These are phyloP conservation scores for Hedya salicella DNA, from an alignment of 2,888 invertebrate species.

Conservation along the genomic window DNA sequence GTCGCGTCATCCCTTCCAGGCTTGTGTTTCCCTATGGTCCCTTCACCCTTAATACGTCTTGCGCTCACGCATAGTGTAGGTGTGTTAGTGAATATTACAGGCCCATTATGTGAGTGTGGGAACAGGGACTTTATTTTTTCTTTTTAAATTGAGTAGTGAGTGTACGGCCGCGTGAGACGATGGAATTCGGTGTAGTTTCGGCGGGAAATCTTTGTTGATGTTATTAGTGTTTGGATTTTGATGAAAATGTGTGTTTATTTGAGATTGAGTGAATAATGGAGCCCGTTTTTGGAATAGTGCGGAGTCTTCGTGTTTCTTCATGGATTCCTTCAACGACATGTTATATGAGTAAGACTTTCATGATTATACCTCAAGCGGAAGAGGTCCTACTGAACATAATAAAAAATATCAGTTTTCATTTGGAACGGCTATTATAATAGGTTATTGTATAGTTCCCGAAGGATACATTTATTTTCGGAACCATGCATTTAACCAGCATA, in stretches of 20 bases:
- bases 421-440: no score
- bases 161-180: slow-evolving; percentile 62
- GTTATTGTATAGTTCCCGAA: no score
- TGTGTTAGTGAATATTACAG: slow-evolving; percentile 62
- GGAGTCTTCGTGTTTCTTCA: slow-evolving; percentile 54
- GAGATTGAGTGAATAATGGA: slow-evolving; percentile 62
- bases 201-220: slow-evolving; percentile 63
- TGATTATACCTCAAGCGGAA: no score
- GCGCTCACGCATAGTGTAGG: slow-evolving; percentile 68
- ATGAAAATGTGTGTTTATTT: slow-evolving; percentile 48
- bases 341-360: slow-evolving; percentile 70
- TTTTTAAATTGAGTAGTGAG: slow-evolving; percentile 62
- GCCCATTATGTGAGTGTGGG: slow-evolving; percentile 46
- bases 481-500: no score
- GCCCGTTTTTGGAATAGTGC: slow-evolving; percentile 49
- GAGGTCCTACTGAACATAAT: no score
- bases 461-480: no score
- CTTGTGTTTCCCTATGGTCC: slow-evolving; percentile 75
- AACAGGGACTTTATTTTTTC: slow-evolving; percentile 59
- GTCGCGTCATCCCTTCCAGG: slow-evolving; percentile 68
- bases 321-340: slow-evolving; percentile 73
- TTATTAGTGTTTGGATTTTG: slow-evolving; percentile 25
- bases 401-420: no score
- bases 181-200: slow-evolving; percentile 65
- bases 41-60: slow-evolving; percentile 75